Percentiles rank a stretch among this genome's conserved stretches.
phyloP scores from a whole-genome alignment of 2,113 vertebrate species.

The Redunca redunca region DNA sequence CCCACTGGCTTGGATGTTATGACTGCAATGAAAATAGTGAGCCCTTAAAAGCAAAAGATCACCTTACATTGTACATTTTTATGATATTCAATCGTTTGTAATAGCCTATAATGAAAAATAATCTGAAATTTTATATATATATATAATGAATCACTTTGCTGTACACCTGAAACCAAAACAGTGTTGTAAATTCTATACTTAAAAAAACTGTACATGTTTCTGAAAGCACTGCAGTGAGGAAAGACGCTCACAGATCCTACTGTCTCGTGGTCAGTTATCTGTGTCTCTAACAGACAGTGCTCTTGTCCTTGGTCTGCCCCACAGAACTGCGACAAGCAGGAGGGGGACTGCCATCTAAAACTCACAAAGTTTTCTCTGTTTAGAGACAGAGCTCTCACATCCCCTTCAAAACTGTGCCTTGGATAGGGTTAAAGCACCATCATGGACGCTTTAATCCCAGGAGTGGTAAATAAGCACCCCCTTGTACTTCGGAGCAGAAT shows the following conservation, averaged over 20 bases:
- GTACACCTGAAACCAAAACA: not conserved
- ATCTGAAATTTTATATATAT: not conserved
- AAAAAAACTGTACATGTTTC: not conserved
- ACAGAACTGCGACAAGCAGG: not conserved
- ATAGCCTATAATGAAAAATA: not conserved
- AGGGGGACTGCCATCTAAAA: not conserved
- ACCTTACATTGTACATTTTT: not conserved
- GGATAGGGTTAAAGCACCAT: not conserved
- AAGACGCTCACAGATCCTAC: not conserved
- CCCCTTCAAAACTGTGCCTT: not conserved
- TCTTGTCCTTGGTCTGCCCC: not conserved
- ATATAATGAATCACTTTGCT: not conserved
- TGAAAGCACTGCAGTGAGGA: not conserved
- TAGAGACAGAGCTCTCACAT: not conserved
- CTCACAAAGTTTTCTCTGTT: not conserved
- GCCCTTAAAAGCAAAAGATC: slow-evolving; percentile 6
- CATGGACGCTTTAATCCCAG: not conserved
- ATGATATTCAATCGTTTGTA: not conserved
- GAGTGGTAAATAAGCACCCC: not conserved
- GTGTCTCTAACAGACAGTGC: not conserved
- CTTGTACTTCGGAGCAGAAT: not conserved
- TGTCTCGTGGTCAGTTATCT: not conserved
- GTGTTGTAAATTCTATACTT: not conserved
- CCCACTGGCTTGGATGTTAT: not conserved
- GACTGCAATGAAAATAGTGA: not conserved